Conservation (phyloP, 2,888 invertebrate species). For the Scaptomyza reducta region DNA sequence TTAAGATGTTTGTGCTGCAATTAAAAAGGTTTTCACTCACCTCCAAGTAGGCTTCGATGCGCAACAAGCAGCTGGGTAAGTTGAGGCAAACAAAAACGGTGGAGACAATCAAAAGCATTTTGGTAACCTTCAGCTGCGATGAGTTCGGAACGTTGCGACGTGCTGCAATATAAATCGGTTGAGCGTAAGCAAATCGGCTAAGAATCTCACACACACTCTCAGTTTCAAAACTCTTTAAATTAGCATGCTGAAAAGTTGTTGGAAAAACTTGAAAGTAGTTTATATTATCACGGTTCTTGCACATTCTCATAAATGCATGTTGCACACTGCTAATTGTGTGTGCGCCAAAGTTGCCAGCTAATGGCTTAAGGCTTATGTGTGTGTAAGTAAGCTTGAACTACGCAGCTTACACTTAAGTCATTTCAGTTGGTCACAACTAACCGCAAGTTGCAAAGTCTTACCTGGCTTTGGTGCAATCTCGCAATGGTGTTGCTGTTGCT, state of each 20-base stretch:
- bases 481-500: conserved; percentile 57
- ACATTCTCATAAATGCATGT: conserved; percentile 27
- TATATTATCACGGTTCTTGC: conserved; percentile 34
- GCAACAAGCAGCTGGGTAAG: conserved; percentile 90
- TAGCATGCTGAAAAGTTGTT: conserved; percentile 4
- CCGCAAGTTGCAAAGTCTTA: conserved; percentile 49
- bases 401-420: conserved; percentile 15
- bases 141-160: conserved; percentile 83
- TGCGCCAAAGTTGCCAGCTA: conserved; percentile 22
- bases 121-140: conserved; percentile 89
- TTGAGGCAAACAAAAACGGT: conserved; percentile 91
- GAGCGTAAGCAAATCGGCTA: not conserved
- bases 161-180: conserved; percentile 59
- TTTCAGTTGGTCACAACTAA: conserved; percentile 34
- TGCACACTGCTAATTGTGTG: conserved; percentile 39
- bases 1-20: not conserved
- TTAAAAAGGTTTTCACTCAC: conserved; percentile 82
- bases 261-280: conserved; percentile 46
- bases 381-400: not conserved
- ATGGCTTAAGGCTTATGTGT: conserved; percentile 13
- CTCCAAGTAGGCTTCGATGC: conserved; percentile 87
- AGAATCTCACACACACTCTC: not conserved
- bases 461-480: conserved; percentile 79
- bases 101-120: conserved; percentile 93
- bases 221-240: conserved; percentile 6